Evolutionary conservation across 2,888 invertebrate genomes (phyloP).

Genomic region (Noctua comes): DNA sequence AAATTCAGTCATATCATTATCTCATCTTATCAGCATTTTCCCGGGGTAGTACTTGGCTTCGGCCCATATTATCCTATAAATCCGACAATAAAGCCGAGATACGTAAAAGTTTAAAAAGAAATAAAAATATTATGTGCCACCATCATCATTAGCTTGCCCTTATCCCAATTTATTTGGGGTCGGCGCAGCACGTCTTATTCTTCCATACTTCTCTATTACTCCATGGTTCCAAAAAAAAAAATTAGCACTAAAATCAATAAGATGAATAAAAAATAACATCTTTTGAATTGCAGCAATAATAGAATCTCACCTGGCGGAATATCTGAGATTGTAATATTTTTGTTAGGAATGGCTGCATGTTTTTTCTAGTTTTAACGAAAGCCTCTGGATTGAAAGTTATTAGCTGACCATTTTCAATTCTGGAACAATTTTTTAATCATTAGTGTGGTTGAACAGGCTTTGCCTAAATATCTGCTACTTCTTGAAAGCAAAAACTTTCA

Average conservation of each 20-base stretch:
- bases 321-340: conserved; percentile 98
- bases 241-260: not conserved
- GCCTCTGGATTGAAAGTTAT: conserved; percentile 96
- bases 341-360: conserved; percentile 96
- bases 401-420: conserved; percentile 87
- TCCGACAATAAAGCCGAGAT: not conserved
- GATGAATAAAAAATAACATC: not conserved
- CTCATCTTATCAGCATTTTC: not conserved
- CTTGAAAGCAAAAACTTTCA: not conserved
- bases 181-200: too few species aligned
- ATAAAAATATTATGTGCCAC: not conserved
- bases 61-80: not conserved
- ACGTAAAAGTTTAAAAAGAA: not conserved
- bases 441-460: not conserved
- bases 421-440: conserved; percentile 66
- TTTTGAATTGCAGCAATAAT: not conserved
- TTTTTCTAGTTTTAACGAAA: conserved; percentile 96
- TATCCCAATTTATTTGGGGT: too few species aligned
- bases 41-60: not conserved
- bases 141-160: too few species aligned
- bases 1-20: not conserved
- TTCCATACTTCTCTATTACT: too few species aligned
- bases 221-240: not conserved
- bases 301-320: conserved; percentile 94
- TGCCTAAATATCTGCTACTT: not conserved